These are phyloP conservation scores for Pipra filicauda DNA, from an alignment of 2,113 vertebrate species.

Conservation along the genomic window DNA sequence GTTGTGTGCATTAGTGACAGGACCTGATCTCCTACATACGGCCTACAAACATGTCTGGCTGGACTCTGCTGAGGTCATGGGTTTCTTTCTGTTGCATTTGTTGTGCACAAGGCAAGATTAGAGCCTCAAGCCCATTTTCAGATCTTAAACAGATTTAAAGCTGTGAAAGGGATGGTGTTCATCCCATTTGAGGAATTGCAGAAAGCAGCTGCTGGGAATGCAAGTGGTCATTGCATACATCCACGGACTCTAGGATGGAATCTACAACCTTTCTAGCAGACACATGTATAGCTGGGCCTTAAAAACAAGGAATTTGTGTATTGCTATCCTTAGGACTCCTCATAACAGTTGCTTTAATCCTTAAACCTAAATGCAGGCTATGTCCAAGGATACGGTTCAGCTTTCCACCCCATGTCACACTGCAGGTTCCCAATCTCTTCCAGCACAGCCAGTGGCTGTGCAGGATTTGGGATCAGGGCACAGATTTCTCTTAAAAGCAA, in stretches of 20 bases:
- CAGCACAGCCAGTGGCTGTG: background rate
- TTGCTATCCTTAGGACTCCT: background rate
- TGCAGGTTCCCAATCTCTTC: background rate
- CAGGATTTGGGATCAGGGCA: background rate
- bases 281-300: background rate
- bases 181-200: background rate
- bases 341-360: background rate
- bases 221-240: background rate
- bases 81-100: background rate
- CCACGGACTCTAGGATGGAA: background rate
- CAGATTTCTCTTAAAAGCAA: background rate
- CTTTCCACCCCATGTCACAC: background rate
- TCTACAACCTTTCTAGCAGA: background rate
- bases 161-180: background rate
- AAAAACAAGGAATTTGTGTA: background rate
- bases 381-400: background rate
- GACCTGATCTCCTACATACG: background rate
- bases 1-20: fast-evolving
- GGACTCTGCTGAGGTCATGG: background rate
- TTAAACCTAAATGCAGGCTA: background rate
- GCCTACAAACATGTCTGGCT: fast-evolving
- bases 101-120: background rate
- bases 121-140: background rate
- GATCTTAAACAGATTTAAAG: background rate
- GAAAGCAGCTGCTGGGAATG: background rate